Conservation (phyloP, 2,888 invertebrate genomes). For the Sphecodes monilicornis region DNA sequence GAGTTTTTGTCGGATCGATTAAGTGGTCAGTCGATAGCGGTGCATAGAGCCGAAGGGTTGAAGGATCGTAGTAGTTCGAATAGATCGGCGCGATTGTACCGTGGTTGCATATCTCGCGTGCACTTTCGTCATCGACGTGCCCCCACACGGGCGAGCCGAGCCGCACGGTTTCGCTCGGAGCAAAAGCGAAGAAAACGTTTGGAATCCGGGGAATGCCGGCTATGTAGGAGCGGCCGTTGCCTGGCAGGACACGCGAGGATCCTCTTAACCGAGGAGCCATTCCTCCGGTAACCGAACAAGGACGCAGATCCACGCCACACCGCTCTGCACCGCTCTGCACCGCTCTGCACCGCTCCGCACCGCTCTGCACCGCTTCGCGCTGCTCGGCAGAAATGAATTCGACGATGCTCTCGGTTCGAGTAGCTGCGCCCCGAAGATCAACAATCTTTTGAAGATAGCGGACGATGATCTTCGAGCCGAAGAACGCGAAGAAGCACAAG, state of each 20-base stretch:
- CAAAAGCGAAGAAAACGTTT: constrained; percentile 76
- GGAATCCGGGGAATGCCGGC: constrained; percentile 77
- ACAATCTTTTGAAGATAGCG: constrained; percentile 26
- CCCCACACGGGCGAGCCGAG: constrained; percentile 55
- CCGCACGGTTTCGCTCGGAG: constrained; percentile 70
- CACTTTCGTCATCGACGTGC: constrained; percentile 73
- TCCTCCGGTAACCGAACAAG: constrained; percentile 43
- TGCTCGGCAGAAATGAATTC: constrained; percentile 48
- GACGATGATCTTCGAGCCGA: constrained; percentile 15
- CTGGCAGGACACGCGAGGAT: constrained; percentile 71
- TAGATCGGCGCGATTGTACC: constrained; percentile 40
- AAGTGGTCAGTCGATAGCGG: not conserved
- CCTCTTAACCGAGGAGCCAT: constrained; percentile 55
- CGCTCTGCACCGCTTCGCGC: not conserved
- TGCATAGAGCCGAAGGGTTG: not conserved
- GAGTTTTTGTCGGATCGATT: not conserved
- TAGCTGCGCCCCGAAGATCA: constrained; percentile 24
- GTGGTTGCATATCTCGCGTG: constrained; percentile 66
- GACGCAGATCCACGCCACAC: not conserved
- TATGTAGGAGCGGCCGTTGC: constrained; percentile 76
- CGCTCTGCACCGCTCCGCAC: not conserved
- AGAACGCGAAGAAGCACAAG: not conserved
- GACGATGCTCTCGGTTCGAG: constrained; percentile 25
- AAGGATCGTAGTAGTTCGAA: not conserved
- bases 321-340: not conserved